phyloP scores from a whole-genome alignment of 2,888 invertebrate species.

The Glaucopsyche alexis region DNA sequence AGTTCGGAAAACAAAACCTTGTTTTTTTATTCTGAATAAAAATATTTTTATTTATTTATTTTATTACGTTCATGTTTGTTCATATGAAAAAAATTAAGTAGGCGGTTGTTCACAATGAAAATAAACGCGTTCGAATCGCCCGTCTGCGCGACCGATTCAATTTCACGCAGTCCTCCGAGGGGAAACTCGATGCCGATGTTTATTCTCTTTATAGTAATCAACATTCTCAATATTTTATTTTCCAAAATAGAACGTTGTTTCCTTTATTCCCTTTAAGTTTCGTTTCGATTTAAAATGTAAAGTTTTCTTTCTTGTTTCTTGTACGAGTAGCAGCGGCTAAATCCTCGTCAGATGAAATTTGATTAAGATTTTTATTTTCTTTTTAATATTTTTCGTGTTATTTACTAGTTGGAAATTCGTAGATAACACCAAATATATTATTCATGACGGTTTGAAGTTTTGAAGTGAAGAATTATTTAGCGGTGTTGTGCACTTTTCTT shows the following conservation, averaged over 20 bases:
- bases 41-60: too few relatives aligned
- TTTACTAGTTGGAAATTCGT: neutral
- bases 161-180: conserved; percentile 12
- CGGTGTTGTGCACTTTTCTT: too few relatives aligned
- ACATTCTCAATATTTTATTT: conserved; percentile 33
- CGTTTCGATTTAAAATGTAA: conserved; percentile 16
- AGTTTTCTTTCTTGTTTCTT: neutral
- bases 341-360: neutral
- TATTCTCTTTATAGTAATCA: conserved; percentile 30
- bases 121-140: neutral
- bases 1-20: too few relatives aligned
- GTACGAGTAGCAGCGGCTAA: conserved; percentile 19
- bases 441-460: neutral
- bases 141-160: conserved; percentile 15
- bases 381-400: neutral
- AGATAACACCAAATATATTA: neutral
- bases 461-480: too few relatives aligned
- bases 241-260: conserved; percentile 31
- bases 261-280: conserved; percentile 16
- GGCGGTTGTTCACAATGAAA: neutral
- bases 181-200: conserved; percentile 30
- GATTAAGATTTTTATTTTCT: conserved; percentile 11
- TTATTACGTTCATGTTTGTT: neutral
- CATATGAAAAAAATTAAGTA: neutral
- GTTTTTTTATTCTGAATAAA: too few relatives aligned